phyloP scores from a whole-genome alignment of 2,888 invertebrate species.

The Lasioglossum malachurum region DNA sequence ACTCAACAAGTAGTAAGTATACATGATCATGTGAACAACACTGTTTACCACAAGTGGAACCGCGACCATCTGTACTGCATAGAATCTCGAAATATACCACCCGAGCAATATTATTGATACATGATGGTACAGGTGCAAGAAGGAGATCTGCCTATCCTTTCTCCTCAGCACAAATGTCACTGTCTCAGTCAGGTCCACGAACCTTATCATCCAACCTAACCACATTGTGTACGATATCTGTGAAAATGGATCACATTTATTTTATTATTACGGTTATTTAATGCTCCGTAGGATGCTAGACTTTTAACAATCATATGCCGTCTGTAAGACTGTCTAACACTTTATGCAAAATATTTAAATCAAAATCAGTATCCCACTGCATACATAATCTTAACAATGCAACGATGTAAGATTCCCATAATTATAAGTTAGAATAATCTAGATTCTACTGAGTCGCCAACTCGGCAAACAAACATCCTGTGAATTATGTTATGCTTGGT shows the following conservation, averaged over 20 bases:
- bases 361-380: too few relatives aligned
- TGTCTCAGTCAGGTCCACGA: constrained; percentile 89
- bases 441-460: too few relatives aligned
- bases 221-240: constrained; percentile 20
- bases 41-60: constrained; percentile 88
- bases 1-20: constrained; percentile 89
- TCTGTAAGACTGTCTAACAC: too few relatives aligned
- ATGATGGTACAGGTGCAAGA: constrained; percentile 87
- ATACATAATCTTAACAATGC: too few relatives aligned
- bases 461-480: too few relatives aligned
- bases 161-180: constrained; percentile 89
- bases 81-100: constrained; percentile 87
- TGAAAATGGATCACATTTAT: neutral
- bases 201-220: constrained; percentile 85
- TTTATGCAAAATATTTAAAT: too few relatives aligned
- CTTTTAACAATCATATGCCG: neutral
- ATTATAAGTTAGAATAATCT: too few relatives aligned
- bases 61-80: constrained; percentile 88
- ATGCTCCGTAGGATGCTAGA: too few relatives aligned
- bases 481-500: too few relatives aligned
- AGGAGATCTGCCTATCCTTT: constrained; percentile 88
- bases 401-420: too few relatives aligned
- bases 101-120: constrained; percentile 86
- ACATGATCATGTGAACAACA: constrained; percentile 90
- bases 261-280: neutral